These are phyloP conservation scores for Caenorhabditis wallacei DNA, from an alignment of 2,888 invertebrate species.

Conservation along the genomic window DNA sequence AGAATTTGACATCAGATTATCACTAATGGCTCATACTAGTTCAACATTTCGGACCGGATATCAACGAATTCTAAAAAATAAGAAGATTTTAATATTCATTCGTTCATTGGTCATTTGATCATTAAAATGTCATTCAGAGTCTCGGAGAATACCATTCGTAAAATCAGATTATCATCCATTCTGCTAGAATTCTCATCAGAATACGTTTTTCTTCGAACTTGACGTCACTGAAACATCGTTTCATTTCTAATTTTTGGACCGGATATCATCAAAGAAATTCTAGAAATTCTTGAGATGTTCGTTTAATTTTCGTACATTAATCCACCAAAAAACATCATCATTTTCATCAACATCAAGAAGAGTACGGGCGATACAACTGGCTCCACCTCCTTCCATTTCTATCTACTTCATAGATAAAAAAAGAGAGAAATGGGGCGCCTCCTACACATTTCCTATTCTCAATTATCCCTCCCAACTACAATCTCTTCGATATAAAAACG, in stretches of 20 bases:
- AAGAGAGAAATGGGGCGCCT: neutral
- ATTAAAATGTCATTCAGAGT: neutral
- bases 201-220: neutral
- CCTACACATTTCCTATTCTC: conserved; percentile 37
- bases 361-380: conserved; percentile 18
- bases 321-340: conserved; percentile 26
- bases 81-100: neutral
- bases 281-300: conserved; percentile 9
- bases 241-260: neutral
- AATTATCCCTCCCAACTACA: conserved; percentile 44
- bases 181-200: neutral
- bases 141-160: neutral
- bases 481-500: conserved; percentile 27
- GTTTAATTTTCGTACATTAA: conserved; percentile 32
- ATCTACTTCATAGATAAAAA: conserved; percentile 14
- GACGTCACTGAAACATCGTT: conserved; percentile 5
- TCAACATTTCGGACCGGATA: conserved; percentile 21
- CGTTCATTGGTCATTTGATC: neutral
- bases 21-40: conserved; percentile 13
- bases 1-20: conserved; percentile 26
- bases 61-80: neutral
- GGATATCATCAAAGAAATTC: conserved; percentile 7
- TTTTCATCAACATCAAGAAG: conserved; percentile 9
- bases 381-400: conserved; percentile 3
- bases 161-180: neutral